Conservation (phyloP, 2,797 vertebrate genomes). For the Acomys russatus region DNA sequence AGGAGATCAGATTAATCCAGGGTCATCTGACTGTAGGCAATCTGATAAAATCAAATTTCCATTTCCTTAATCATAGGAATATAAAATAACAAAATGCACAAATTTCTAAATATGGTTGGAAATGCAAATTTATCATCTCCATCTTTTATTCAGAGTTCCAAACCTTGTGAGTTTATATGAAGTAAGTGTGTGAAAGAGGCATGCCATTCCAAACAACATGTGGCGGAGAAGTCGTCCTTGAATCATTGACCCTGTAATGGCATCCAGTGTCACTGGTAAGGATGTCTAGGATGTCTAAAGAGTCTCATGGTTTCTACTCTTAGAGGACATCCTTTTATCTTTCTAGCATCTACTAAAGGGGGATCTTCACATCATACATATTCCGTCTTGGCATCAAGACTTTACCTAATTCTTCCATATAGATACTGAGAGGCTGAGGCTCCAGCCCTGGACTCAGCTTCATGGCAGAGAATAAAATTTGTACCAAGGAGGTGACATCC, state of each 20-base stretch:
- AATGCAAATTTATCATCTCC: not conserved
- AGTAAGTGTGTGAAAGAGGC: not conserved
- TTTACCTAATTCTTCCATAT: slow-evolving; percentile 44
- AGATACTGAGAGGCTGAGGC: not conserved
- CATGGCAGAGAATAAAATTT: not conserved
- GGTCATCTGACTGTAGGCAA: not conserved
- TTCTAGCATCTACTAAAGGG: not conserved
- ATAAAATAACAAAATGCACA: slow-evolving; percentile 15
- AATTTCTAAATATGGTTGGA: slow-evolving; percentile 26
- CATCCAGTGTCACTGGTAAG: not conserved
- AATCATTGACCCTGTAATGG: not conserved
- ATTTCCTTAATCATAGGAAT: slow-evolving; percentile 25
- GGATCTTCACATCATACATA: not conserved
- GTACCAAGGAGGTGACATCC: not conserved
- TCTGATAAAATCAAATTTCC: not conserved
- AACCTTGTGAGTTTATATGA: not conserved
- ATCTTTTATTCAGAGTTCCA: not conserved
- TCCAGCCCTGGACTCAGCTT: not conserved
- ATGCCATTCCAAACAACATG: not conserved
- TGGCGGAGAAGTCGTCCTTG: not conserved
- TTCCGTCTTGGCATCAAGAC: not conserved
- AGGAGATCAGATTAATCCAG: not conserved
- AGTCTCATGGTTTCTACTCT: not conserved
- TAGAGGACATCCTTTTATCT: not conserved
- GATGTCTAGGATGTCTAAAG: not conserved